These are phyloP conservation scores for Butastur rufipennis DNA, from an alignment of 2,113 vertebrate genomes.

Conservation along the genomic window DNA sequence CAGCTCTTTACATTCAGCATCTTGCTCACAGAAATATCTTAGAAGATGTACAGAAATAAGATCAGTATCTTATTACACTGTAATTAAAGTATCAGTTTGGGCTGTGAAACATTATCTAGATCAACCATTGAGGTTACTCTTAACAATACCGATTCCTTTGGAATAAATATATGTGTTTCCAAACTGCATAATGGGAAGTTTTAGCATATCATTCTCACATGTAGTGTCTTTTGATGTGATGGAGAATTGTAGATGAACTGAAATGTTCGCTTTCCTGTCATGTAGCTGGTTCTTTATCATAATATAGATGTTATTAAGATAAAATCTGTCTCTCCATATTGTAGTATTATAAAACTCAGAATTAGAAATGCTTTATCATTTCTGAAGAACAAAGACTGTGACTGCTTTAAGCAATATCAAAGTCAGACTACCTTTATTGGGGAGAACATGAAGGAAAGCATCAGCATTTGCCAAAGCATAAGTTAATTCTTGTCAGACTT, in stretches of 20 bases:
- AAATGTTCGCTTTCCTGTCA: slow-evolving; percentile 60
- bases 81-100: slow-evolving; percentile 64
- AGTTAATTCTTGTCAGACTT: slow-evolving; percentile 66
- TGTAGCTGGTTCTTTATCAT: slow-evolving; percentile 67
- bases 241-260: slow-evolving; percentile 55
- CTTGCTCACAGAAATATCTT: slow-evolving; percentile 15
- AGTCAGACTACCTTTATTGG: slow-evolving; percentile 68
- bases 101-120: slow-evolving; percentile 44
- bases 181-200: slow-evolving; percentile 29
- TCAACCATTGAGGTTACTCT: slow-evolving; percentile 22
- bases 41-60: slow-evolving; percentile 16
- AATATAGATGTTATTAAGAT: slow-evolving; percentile 76
- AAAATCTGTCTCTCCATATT: slow-evolving; percentile 70
- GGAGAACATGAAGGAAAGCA: slow-evolving; percentile 45
- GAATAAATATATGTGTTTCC: slow-evolving; percentile 12
- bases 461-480: slow-evolving; percentile 60
- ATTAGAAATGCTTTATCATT: slow-evolving; percentile 70
- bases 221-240: slow-evolving; percentile 49
- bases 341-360: slow-evolving; percentile 66
- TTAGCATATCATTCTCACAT: neutral
- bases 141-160: neutral
- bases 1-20: neutral
- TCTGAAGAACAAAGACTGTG: slow-evolving; percentile 65
- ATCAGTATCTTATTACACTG: slow-evolving; percentile 27
- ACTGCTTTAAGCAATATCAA: slow-evolving; percentile 50